Base-by-base conservation (phyloP, 2,888 invertebrate species). In the Podabrus alpinus region DNA sequence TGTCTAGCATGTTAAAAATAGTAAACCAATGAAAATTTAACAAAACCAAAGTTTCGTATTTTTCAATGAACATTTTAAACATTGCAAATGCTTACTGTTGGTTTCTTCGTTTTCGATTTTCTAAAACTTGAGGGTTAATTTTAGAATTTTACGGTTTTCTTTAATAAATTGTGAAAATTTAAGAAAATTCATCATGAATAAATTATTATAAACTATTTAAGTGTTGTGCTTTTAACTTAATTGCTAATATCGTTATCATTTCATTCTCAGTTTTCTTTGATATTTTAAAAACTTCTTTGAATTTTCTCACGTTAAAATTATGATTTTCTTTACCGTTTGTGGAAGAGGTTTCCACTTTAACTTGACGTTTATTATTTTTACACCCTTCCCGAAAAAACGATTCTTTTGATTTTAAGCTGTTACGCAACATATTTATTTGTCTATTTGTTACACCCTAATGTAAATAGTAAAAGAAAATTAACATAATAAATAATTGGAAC, bases 1-100 rank as follows among this genome's bases (percentile, higher is more conserved):
- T 71, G 74, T 74, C 74, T 74, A 74, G 74, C 68, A 71, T 21
- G 71, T 66, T 71, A 74, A 74, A 74, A 74, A 74, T 74, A 74
- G 74, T 64, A n/a, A 24, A 66, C 68, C 68, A 70, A 74, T 71
- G 68, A 71, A 74, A 74, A 71, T 64, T 71, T 74, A 45, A 45
- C n/a, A 45, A 45, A 45, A 45, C 45, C 45, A 45, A 45, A 45
- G 45, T 45, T 45, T 45, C n/a, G 45, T 45, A 45, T 45, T 45
- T 45, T 45, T 45, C 45, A 45, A 45, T 45, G 45, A 45, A 45
- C n/a, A 45, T 45, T 45, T 45, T n/a, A 45, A 45, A 45, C 45
- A 45, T 7, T 45, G 45, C n/a, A 45, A 45, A 45, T 45, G 9
- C 9, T 29, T 7, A 45, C 29, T 29, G n/a, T 45, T 7, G n/a